Evolutionary conservation across 1,140 invertebrate genomes (phyloP), one percentile per base, ranked within the genome.

Genomic region (Hyles vespertilio): DNA sequence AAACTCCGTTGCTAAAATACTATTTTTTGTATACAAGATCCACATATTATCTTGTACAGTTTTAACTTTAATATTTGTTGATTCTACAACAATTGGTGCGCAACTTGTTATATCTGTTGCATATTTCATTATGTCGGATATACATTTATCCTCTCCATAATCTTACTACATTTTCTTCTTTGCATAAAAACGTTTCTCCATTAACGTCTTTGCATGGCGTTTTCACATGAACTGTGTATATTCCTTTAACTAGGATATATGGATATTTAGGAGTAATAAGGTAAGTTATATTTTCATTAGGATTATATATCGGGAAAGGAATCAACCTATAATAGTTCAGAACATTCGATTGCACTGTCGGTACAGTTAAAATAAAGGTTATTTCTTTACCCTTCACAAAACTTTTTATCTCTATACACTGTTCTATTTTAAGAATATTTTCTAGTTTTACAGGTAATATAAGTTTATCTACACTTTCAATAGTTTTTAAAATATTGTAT

Each of bases 251-350:
- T 12, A 65, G 55, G 33, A 69, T 33, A 34, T 60, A 61, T 7
- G 67, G 60, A 50, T 58, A 61, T 60, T 65, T 62, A n/a, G 62
- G 62, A 3, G 56, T 56, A 5, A 69, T 64, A 22, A 69, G 56
- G 51, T 46, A 36, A 3, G 56, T 61, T n/a, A 40, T 44, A 34
- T 59, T 47, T 48, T 46, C 40, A 5, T 32, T 32, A 47, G 12
- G n/a, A 58, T 56, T 33, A 10, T 47, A 51, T 11, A 65, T 54
- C 3, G 63, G 63, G n/a, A 65, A 46, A 9, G 61, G 55, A 12
- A 55, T 10, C 45, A 63, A 32, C 58, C 51, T 61, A 50, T 57
- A 65, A 51, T 69, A 69, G 3, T 45, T 62, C 40, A 58, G 64
- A n/a, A 52, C 47, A 32, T 59, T 54, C 11, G 34, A 40, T 32